Evolutionary conservation across 2,113 vertebrate species (phyloP), one percentile per base, ranked within the genome.

Genomic region (Noctilio leporinus): DNA sequence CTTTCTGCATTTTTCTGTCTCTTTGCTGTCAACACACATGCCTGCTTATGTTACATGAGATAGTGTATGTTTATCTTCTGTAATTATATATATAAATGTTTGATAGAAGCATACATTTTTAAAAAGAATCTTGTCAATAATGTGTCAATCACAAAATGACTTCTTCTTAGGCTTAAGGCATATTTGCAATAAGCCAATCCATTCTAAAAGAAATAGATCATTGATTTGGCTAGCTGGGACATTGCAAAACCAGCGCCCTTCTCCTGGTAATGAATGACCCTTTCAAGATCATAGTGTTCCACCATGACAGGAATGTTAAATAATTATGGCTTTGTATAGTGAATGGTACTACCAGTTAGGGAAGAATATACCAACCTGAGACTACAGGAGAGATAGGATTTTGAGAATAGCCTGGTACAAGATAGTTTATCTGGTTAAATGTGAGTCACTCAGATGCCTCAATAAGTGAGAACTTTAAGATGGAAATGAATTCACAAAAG

Each of bases 41-140:
- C 85, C 57, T 97, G 57, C 24, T 96, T 96, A 89, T 91, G 92
- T 97, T 96, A 93, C 88, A 93, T 92, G 88, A 96, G 77, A 86
- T 59, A 88, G 64, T 95, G 55, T 96, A 49, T 97, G 93, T 97
- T 97, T 97, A 93, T 96, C 93, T 97, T 95, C 86, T 95, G 51
- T 96, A 88, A 97, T 97, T 95, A 81, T 86, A 96, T 70, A 94
- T 96, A 97, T 97, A 97, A 97, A 97, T 97, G 95, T 97, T 97
- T 97, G 88, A 97, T 97, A 85, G 77, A 70, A 86, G 78, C 95
- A 96, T 97, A 93, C 95, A 97, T 96, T 97, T 97, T 97, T 96
- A 97, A 97, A 97, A 95, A 51, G 96, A 96, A 94, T 86, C 94
- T 93, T 97, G 92, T 96, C 92, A 96, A 91, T 97, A 95, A 97